Evolutionary conservation across 2,113 vertebrate genomes (phyloP).

Genomic region (Anhinga rufa): DNA sequence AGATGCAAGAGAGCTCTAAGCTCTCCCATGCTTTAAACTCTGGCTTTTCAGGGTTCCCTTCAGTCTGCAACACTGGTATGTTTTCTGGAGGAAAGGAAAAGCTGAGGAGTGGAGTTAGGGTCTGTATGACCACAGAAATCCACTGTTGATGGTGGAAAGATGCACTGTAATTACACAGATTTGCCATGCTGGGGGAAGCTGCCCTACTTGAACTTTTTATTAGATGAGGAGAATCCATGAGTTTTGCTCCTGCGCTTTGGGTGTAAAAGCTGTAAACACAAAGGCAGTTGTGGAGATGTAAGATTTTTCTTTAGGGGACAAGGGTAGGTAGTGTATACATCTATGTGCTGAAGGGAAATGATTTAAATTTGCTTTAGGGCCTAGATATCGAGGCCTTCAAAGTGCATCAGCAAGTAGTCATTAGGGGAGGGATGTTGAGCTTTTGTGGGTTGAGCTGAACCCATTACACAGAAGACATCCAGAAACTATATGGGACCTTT

Average conservation of each 20-base stretch:
- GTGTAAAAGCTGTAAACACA: not conserved
- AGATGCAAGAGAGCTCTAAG: not conserved
- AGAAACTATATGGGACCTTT: not conserved
- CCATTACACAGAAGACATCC: not conserved
- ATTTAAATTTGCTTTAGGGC: not conserved
- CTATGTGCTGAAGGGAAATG: not conserved
- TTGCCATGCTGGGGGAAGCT: not conserved
- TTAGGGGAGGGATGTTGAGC: not conserved
- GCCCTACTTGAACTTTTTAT: not conserved
- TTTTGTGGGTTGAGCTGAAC: not conserved
- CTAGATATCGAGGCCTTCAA: not conserved
- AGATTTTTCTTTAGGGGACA: not conserved
- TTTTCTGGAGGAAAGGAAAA: not conserved
- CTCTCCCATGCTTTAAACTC: not conserved
- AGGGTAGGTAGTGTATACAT: not conserved
- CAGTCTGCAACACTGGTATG: not conserved
- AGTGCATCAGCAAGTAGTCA: not conserved
- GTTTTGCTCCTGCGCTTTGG: not conserved
- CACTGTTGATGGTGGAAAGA: not conserved
- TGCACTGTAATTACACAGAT: not conserved
- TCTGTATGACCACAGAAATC: not conserved
- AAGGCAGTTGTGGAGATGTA: not conserved
- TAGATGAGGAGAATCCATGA: rapidly evolving
- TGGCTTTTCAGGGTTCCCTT: not conserved
- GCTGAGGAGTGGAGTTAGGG: not conserved